These are phyloP conservation scores for Gobio occitaniae DNA, from an alignment of 2,797 vertebrate genomes.

Conservation along the genomic window DNA sequence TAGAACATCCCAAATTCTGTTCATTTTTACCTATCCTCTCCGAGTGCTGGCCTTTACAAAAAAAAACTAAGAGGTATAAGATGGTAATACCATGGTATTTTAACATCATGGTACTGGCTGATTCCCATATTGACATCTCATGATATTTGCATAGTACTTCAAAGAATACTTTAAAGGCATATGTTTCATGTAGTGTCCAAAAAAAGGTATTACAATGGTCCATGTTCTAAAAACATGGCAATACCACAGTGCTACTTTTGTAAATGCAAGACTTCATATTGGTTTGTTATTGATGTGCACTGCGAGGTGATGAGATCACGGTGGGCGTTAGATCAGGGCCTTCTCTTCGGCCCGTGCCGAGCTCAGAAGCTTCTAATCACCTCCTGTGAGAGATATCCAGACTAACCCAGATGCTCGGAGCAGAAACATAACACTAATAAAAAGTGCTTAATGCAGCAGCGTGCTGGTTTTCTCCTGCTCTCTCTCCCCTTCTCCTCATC, in stretches of 20 bases:
- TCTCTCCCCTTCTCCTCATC: slow-evolving; percentile 35
- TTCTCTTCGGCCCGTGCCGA: slow-evolving; percentile 19
- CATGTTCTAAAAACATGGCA: background rate
- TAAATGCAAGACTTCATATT: background rate
- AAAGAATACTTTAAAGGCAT: background rate
- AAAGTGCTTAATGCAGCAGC: slow-evolving; percentile 44
- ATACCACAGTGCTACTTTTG: background rate
- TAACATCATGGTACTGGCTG: background rate
- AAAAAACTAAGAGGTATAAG: background rate
- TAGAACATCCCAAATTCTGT: too few relatives aligned
- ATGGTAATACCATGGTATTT: background rate
- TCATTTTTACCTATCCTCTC: background rate
- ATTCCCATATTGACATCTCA: background rate
- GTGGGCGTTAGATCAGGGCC: slow-evolving; percentile 19
- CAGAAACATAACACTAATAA: slow-evolving; percentile 51
- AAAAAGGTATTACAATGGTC: background rate
- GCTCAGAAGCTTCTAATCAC: slow-evolving; percentile 44
- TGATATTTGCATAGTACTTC: background rate
- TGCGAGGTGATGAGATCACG: slow-evolving; percentile 40
- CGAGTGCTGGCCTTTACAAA: background rate
- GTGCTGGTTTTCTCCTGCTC: slow-evolving; percentile 38
- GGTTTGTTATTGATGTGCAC: slow-evolving; percentile 27
- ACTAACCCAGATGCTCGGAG: slow-evolving; percentile 23
- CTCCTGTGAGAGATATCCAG: slow-evolving; percentile 44
- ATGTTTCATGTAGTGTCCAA: background rate